Conservation (phyloP, 1,140 invertebrate species). For the Neoseiulus cucumeris region DNA sequence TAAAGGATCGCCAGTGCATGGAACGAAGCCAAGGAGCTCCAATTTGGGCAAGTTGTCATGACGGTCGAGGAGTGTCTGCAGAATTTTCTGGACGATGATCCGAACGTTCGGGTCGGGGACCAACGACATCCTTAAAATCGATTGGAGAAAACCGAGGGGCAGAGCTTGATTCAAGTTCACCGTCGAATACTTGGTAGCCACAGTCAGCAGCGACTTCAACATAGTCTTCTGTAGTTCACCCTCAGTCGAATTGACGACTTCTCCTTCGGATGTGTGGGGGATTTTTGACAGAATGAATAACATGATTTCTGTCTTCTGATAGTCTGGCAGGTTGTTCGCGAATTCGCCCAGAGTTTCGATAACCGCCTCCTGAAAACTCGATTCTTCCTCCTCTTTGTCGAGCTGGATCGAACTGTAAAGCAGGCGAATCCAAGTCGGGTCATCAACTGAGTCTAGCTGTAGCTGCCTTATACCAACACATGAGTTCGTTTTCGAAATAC, state of each 20-base stretch:
- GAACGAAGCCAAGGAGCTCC: slow-evolving; percentile 45
- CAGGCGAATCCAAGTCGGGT: no score
- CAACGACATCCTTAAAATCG: slow-evolving; percentile 62
- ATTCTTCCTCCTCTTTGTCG: slow-evolving; percentile 26
- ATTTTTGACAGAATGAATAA: slow-evolving; percentile 97
- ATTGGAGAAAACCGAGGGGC: slow-evolving; percentile 73
- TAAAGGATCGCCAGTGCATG: slow-evolving; percentile 36
- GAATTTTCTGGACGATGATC: slow-evolving; percentile 73
- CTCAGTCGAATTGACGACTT: slow-evolving; percentile 21
- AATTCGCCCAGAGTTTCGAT: slow-evolving; percentile 95
- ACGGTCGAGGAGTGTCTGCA: slow-evolving; percentile 87
- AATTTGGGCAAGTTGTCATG: slow-evolving; percentile 62
- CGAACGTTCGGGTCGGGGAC: slow-evolving; percentile 62
- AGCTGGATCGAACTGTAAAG: slow-evolving; percentile 21
- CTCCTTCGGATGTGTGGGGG: slow-evolving; percentile 29
- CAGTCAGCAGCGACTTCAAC: slow-evolving; percentile 84
- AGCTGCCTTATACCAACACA: no score
- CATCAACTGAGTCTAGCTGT: no score
- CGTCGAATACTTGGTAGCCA: slow-evolving; percentile 85
- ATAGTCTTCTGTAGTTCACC: slow-evolving; percentile 70
- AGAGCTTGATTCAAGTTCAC: slow-evolving; percentile 81
- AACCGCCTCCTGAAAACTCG: slow-evolving; percentile 59
- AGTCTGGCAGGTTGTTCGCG: slow-evolving; percentile 92
- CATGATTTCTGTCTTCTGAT: slow-evolving; percentile 99
- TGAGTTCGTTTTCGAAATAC: no score